Evolutionary conservation across 2,113 vertebrate genomes (phyloP).

Genomic region (Miniopterus natalensis): DNA sequence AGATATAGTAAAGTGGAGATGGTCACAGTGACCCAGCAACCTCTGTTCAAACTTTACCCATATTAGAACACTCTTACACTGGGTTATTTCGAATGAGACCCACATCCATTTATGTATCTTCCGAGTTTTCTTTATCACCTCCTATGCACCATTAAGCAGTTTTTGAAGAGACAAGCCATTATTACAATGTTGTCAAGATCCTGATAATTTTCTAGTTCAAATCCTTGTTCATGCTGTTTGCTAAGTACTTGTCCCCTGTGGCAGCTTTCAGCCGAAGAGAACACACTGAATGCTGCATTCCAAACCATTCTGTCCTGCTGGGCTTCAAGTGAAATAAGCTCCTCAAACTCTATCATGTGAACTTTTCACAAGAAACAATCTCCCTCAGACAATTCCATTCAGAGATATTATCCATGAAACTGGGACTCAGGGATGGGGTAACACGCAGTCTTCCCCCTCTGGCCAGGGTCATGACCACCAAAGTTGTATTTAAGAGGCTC

Average conservation of each 20-base stretch:
- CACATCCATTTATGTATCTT: constrained; percentile 48
- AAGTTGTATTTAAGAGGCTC: constrained; percentile 91
- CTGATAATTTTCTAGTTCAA: constrained; percentile 98
- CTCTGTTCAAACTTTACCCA: constrained; percentile 18
- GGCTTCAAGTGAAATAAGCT: constrained; percentile 94
- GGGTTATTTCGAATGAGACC: constrained; percentile 35
- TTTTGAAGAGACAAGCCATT: constrained; percentile 92
- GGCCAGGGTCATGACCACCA: constrained; percentile 93
- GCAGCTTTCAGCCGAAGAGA: constrained; percentile 98
- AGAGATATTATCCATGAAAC: constrained; percentile 90
- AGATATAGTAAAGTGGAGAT: not conserved
- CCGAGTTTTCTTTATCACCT: constrained; percentile 80
- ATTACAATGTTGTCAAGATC: constrained; percentile 95
- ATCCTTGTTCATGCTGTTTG: constrained; percentile 99
- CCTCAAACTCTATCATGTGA: constrained; percentile 98
- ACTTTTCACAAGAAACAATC: constrained; percentile 96
- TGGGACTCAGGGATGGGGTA: constrained; percentile 91
- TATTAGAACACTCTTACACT: not conserved
- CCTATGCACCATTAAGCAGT: constrained; percentile 91
- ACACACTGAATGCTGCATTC: constrained; percentile 96
- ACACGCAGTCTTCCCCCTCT: constrained; percentile 94
- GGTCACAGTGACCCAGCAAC: not conserved
- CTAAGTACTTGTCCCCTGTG: constrained; percentile 98
- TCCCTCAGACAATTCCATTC: constrained; percentile 96
- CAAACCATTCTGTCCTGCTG: constrained; percentile 98